Evolutionary conservation across 2,797 vertebrate genomes (phyloP).

Genomic region (Acrocephalus scirpaceus): DNA sequence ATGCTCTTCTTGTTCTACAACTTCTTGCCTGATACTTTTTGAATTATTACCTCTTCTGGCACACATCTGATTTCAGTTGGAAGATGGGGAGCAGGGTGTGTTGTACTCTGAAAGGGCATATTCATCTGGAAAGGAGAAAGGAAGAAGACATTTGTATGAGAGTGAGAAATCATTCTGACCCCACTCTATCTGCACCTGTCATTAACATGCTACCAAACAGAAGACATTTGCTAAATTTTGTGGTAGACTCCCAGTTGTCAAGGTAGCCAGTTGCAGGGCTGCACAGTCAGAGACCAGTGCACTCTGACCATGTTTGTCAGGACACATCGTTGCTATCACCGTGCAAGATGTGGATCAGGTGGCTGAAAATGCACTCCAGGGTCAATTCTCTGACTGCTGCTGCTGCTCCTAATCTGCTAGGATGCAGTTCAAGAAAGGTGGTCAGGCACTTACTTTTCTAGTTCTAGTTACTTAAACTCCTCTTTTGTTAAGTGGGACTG

Average conservation of each 20-base stretch:
- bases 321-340: not conserved
- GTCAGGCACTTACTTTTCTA: not conserved
- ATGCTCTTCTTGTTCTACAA: not conserved
- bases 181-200: not conserved
- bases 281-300: not conserved
- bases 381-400: not conserved
- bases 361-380: not conserved
- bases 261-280: not conserved
- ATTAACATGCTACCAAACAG: not conserved
- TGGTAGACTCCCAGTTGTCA: not conserved
- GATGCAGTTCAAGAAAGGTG: not conserved
- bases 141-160: not conserved
- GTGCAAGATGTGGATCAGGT: not conserved
- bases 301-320: not conserved
- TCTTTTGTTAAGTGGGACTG: not conserved
- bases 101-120: constrained; percentile 51
- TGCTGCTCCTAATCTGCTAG: not conserved
- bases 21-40: not conserved
- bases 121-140: constrained; percentile 48
- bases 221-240: not conserved
- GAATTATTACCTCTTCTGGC: not conserved
- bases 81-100: constrained; percentile 1
- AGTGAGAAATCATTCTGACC: not conserved
- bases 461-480: not conserved
- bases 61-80: not conserved